These are phyloP conservation scores for Drosophila watanabei DNA, from an alignment of 1,140 invertebrate genomes.

Conservation along the genomic window DNA sequence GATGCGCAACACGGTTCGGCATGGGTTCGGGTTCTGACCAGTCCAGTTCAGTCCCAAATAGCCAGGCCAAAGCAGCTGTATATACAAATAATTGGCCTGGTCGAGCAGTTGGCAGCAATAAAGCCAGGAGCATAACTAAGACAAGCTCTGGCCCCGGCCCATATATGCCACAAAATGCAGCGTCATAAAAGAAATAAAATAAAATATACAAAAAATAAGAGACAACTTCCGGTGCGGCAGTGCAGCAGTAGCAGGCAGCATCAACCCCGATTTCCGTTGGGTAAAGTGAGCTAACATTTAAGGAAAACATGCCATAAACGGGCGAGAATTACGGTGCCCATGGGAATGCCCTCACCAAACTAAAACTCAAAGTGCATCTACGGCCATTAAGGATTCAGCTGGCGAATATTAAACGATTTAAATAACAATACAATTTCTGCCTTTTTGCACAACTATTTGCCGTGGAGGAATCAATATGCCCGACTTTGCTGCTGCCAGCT, in stretches of 20 bases:
- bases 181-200: constrained; percentile 58
- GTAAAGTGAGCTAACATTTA: constrained; percentile 40
- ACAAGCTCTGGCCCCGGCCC: constrained; percentile 10
- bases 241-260: constrained; percentile 9
- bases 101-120: constrained; percentile 17
- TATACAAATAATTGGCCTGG: constrained; percentile 62
- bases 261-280: constrained; percentile 39
- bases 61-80: constrained; percentile 33
- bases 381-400: constrained; percentile 22
- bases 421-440: constrained; percentile 31
- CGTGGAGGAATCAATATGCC: constrained; percentile 38
- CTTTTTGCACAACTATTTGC: constrained; percentile 23
- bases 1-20: constrained; percentile 50
- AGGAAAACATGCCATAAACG: constrained; percentile 35
- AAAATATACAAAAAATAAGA: constrained; percentile 33
- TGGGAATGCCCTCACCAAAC: constrained; percentile 12
- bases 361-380: constrained; percentile 26
- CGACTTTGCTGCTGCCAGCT: constrained; percentile 8
- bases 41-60: constrained; percentile 42
- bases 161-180: constrained; percentile 71
- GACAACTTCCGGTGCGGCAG: constrained; percentile 30
- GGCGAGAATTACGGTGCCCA: constrained; percentile 17
- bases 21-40: not conserved
- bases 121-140: constrained; percentile 11
- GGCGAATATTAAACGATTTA: constrained; percentile 37